A percentile compares a stretch with the other conserved stretches of the same genome.
Conservation (phyloP, 2,888 invertebrate species). For the Theodoxus fluviatilis region DNA sequence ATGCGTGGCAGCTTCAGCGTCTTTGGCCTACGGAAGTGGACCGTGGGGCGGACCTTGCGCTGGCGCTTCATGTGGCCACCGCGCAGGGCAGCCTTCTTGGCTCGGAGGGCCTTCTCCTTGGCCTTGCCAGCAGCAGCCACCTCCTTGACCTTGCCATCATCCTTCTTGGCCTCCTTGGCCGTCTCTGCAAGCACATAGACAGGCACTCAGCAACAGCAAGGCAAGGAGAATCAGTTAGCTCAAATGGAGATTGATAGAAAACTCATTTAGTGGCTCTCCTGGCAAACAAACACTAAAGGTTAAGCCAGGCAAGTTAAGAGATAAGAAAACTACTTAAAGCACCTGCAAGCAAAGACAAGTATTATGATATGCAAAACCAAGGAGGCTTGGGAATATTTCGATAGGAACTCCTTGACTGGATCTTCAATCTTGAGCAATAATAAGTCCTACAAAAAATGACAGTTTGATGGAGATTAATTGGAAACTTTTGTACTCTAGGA, state of each 20-base stretch:
- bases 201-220: neutral
- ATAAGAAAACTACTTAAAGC: too few relatives aligned
- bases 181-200: neutral
- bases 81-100: slow-evolving; percentile 82
- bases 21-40: slow-evolving; percentile 93
- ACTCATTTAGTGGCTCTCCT: too few relatives aligned
- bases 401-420: too few relatives aligned
- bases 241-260: neutral
- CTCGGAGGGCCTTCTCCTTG: slow-evolving; percentile 75
- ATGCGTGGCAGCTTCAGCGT: slow-evolving; percentile 89
- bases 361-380: too few relatives aligned
- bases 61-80: slow-evolving; percentile 87
- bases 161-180: slow-evolving; percentile 33
- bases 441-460: too few relatives aligned
- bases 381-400: too few relatives aligned
- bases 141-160: slow-evolving; percentile 35
- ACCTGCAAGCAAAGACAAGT: too few relatives aligned
- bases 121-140: slow-evolving; percentile 35
- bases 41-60: slow-evolving; percentile 91
- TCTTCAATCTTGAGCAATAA: too few relatives aligned
- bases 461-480: too few relatives aligned
- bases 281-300: too few relatives aligned
- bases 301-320: too few relatives aligned
- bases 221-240: neutral
- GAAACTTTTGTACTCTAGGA: too few relatives aligned